These are phyloP conservation scores for Zootoca vivipara DNA, from an alignment of 2,113 vertebrate genomes.

Conservation along the genomic window DNA sequence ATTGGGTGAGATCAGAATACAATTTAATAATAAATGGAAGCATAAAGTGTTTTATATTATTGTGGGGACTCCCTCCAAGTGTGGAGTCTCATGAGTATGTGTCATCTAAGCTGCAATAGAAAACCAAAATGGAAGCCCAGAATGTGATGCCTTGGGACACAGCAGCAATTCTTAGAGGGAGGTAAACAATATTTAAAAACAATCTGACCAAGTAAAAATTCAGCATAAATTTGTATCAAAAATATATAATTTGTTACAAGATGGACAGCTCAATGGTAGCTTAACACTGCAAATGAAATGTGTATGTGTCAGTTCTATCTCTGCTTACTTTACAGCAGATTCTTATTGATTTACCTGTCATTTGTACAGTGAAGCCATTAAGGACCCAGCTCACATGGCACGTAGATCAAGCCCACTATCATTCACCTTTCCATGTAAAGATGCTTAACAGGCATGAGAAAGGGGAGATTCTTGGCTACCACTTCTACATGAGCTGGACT, in stretches of 20 bases:
- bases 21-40: neutral
- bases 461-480: neutral
- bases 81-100: too few species aligned
- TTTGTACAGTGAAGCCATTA: neutral
- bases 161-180: neutral
- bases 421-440: neutral
- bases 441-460: neutral
- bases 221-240: neutral
- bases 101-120: neutral
- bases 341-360: neutral
- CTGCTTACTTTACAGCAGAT: neutral
- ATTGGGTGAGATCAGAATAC: neutral
- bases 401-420: neutral
- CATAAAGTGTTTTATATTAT: neutral
- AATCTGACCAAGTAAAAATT: neutral
- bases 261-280: neutral
- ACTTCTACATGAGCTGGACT: neutral
- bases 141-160: neutral
- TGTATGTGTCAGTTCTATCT: neutral
- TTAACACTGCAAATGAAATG: neutral
- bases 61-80: neutral
- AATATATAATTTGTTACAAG: neutral
- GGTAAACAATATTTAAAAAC: neutral
- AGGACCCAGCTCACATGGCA: fast-evolving
- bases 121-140: neutral